phyloP scores from a whole-genome alignment of 2,797 vertebrate genomes.

The Cyclura pinguis region DNA sequence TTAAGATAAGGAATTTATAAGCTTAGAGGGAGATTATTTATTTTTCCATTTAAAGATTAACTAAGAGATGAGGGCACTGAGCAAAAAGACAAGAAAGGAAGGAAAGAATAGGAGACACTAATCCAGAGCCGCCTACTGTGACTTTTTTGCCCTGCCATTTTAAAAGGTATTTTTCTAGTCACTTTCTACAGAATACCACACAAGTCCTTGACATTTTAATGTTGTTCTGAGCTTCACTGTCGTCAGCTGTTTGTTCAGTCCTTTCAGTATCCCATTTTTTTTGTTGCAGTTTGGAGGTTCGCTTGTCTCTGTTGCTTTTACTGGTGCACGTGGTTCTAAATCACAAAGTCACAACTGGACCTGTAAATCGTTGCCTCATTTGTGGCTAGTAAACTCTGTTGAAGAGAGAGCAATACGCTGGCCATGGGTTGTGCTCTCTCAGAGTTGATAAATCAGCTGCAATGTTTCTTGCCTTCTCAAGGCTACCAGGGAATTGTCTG shows the following conservation, averaged over 20 bases:
- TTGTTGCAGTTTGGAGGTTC: neutral
- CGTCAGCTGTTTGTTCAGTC: neutral
- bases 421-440: neutral
- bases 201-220: neutral
- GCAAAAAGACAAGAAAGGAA: conserved; percentile 32
- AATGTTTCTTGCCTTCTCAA: neutral
- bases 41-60: conserved; percentile 30
- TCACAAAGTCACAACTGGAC: neutral
- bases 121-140: neutral
- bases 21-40: conserved; percentile 38
- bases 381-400: neutral
- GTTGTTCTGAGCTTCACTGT: neutral
- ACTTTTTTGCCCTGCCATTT: conserved; percentile 1
- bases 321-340: neutral
- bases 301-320: neutral
- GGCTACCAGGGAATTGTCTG: neutral
- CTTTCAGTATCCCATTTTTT: neutral
- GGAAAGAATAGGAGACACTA: neutral
- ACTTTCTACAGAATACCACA: neutral
- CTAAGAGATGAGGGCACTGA: conserved; percentile 12
- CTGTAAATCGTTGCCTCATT: neutral
- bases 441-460: no score
- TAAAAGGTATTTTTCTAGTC: neutral
- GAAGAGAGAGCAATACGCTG: no score
- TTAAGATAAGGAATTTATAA: conserved; percentile 42